These are phyloP conservation scores for Nilaparvata lugens DNA, from an alignment of 1,140 invertebrate species.

Conservation along the genomic window DNA sequence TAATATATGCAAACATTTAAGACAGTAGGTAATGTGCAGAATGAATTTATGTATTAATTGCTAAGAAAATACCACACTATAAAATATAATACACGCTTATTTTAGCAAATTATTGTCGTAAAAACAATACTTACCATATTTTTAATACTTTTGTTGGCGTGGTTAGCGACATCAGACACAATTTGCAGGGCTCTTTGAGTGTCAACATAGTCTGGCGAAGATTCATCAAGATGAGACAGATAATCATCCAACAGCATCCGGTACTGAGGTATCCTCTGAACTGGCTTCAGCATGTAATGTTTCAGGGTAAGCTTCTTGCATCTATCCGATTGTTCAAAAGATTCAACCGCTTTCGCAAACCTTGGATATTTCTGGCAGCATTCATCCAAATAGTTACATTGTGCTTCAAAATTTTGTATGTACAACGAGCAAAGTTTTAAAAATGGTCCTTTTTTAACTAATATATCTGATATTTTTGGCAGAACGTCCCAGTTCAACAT, in stretches of 20 bases:
- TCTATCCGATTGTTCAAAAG: conserved; percentile 53
- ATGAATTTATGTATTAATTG: too few relatives aligned
- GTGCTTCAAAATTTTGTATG: conserved; percentile 58
- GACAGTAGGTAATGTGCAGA: too few relatives aligned
- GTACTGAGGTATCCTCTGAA: conserved; percentile 64
- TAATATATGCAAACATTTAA: too few relatives aligned
- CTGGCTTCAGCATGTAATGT: conserved; percentile 68
- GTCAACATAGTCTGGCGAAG: conserved; percentile 53
- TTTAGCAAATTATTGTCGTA: too few relatives aligned
- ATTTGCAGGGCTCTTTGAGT: conserved; percentile 54
- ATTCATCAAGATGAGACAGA: conserved; percentile 45
- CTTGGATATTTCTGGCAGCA: conserved; percentile 47
- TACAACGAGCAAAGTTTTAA: conserved; percentile 64
- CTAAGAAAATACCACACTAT: too few relatives aligned
- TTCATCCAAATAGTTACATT: conserved; percentile 50
- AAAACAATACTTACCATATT: conserved; percentile 40
- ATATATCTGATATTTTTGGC: conserved; percentile 59
- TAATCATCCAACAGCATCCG: conserved; percentile 58
- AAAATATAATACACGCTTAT: too few relatives aligned
- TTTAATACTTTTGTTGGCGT: conserved; percentile 63
- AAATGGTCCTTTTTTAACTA: conserved; percentile 66
- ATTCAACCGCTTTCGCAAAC: conserved; percentile 50
- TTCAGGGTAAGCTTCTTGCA: conserved; percentile 54
- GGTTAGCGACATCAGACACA: conserved; percentile 62
- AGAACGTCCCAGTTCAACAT: conserved; percentile 49